These are phyloP conservation scores for Leptodactylus fallax DNA, from an alignment of 2,797 vertebrate species.

Conservation along the genomic window DNA sequence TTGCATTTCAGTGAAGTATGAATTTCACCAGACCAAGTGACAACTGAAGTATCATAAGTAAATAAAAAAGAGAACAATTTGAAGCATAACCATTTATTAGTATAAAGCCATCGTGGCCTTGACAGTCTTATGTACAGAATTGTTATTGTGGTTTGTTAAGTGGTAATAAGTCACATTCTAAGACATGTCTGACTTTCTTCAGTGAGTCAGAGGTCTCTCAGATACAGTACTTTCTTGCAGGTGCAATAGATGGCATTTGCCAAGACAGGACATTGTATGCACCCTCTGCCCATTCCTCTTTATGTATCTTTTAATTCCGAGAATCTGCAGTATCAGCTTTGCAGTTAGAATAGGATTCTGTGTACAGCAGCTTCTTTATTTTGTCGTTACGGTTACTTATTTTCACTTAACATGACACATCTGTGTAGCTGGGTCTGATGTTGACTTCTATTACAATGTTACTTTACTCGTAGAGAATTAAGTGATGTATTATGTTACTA, in stretches of 20 bases:
- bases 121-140: not conserved
- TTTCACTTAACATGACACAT: slow-evolving; percentile 45
- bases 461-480: not conserved
- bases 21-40: not conserved
- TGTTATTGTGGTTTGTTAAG: not conserved
- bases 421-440: not conserved
- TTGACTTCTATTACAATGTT: slow-evolving; percentile 2
- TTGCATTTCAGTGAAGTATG: too few relatives aligned
- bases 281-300: not conserved
- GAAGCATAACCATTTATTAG: not conserved
- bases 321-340: slow-evolving; percentile 31
- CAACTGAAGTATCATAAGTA: not conserved
- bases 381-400: slow-evolving; percentile 36
- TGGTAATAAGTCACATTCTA: slow-evolving; percentile 2
- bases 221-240: not conserved
- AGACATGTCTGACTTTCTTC: not conserved
- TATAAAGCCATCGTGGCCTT: not conserved
- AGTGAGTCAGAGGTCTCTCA: slow-evolving; percentile 22
- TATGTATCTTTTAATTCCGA: not conserved
- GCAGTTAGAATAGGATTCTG: not conserved
- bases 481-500: slow-evolving; percentile 43
- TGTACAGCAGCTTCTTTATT: not conserved
- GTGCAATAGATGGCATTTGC: slow-evolving; percentile 19
- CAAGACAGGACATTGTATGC: not conserved
- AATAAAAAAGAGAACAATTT: too few relatives aligned